Evolutionary conservation across 1,140 invertebrate genomes (phyloP).

Genomic region (Propsilocerus akamusi): DNA sequence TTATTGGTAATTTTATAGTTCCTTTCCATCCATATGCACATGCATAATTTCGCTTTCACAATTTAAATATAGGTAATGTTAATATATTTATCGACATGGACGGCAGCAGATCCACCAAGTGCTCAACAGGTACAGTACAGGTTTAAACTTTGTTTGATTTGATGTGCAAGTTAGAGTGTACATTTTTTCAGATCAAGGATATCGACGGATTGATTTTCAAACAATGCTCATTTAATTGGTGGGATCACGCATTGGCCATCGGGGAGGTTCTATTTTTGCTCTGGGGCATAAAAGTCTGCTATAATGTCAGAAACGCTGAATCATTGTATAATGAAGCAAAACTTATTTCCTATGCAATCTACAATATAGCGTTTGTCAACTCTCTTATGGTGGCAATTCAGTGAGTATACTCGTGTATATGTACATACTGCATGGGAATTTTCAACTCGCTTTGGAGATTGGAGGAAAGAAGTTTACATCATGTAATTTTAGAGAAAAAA

Average conservation of each 20-base stretch:
- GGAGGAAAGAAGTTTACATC: background rate
- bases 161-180: background rate
- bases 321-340: slow-evolving; percentile 83
- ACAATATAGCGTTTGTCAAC: slow-evolving; percentile 84
- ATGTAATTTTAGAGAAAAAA: background rate
- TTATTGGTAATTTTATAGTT: no score
- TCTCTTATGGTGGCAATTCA: slow-evolving; percentile 77
- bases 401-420: slow-evolving; percentile 39
- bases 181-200: slow-evolving; percentile 40
- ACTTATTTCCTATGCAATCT: slow-evolving; percentile 81
- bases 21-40: no score
- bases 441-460: background rate
- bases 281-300: slow-evolving; percentile 81
- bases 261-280: slow-evolving; percentile 75
- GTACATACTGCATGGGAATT: slow-evolving; percentile 12
- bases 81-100: slow-evolving; percentile 79
- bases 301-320: slow-evolving; percentile 77
- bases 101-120: slow-evolving; percentile 56
- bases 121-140: slow-evolving; percentile 40
- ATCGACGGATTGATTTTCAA: slow-evolving; percentile 59
- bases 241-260: slow-evolving; percentile 76
- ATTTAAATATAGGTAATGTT: no score
- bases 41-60: no score
- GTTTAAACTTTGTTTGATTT: background rate
- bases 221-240: slow-evolving; percentile 81